Conservation (phyloP, 2,888 invertebrate species). For the Papilio demoleus region DNA sequence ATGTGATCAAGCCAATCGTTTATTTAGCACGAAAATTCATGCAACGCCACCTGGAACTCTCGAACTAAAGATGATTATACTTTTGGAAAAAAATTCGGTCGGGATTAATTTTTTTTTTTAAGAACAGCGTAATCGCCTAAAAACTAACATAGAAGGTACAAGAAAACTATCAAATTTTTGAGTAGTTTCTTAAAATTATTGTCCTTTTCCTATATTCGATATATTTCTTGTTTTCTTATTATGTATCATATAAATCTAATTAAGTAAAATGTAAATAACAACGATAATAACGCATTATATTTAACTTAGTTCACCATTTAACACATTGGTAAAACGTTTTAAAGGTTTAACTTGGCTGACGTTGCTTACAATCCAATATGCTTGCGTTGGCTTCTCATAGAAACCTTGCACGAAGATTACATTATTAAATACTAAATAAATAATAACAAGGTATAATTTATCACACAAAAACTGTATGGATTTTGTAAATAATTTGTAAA, state of each 20-base stretch:
- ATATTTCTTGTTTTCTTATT: too few species aligned
- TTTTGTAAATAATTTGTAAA: neutral
- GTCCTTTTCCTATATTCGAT: too few species aligned
- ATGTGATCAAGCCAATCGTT: too few species aligned
- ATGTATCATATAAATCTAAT: neutral
- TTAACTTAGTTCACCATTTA: neutral
- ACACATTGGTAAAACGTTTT: slow-evolving; percentile 8
- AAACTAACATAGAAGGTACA: too few species aligned
- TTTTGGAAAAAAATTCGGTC: too few species aligned
- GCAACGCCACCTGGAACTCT: too few species aligned
- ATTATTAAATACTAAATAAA: neutral
- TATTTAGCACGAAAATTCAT: too few species aligned
- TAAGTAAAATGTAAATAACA: neutral
- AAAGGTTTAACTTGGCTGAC: neutral
- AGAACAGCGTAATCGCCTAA: too few species aligned
- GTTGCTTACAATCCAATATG: slow-evolving; percentile 16
- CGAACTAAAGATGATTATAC: too few species aligned
- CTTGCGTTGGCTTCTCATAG: slow-evolving; percentile 1
- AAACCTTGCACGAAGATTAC: slow-evolving; percentile 39
- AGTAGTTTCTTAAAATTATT: too few species aligned
- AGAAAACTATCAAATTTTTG: too few species aligned
- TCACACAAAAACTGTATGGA: neutral
- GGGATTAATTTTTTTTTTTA: too few species aligned
- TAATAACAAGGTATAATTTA: neutral
- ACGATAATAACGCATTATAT: neutral